Percentiles rank a stretch among this genome's conserved stretches.
Evolutionary conservation across 2,797 vertebrate genomes (phyloP).

Genomic region (Gephyroberyx darwinii): DNA sequence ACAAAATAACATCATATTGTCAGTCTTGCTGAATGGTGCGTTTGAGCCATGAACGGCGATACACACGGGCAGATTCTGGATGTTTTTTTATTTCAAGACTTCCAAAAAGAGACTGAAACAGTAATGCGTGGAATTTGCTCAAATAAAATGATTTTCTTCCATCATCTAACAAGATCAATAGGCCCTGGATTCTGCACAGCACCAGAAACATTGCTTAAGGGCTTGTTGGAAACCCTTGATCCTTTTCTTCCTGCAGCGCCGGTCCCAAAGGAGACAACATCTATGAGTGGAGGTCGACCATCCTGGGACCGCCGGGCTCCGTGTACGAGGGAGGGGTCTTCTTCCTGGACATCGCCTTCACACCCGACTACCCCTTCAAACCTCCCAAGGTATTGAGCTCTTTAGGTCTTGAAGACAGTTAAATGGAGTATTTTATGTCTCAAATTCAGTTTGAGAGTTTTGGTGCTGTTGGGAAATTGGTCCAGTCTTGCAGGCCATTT

Average conservation of each 20-base stretch:
- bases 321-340: constrained; percentile 96
- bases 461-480: no score
- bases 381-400: constrained; percentile 90
- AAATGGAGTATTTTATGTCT: no score
- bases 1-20: not conserved
- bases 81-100: not conserved
- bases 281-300: constrained; percentile 96
- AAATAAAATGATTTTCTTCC: not conserved
- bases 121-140: not conserved
- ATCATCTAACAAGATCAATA: no score
- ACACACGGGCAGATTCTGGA: not conserved
- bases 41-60: not conserved
- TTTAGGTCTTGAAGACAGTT: no score
- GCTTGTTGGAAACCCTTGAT: no score
- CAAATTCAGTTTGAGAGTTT: no score
- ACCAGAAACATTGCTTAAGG: not conserved
- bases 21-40: not conserved
- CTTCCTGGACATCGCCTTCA: constrained; percentile 96
- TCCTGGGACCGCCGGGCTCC: constrained; percentile 95
- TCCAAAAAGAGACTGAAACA: not conserved
- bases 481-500: no score
- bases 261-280: constrained; percentile 97
- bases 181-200: not conserved
- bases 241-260: constrained; percentile 77
- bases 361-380: constrained; percentile 96